Conservation (phyloP, 1,140 invertebrate genomes). For the Drosophila auraria region DNA sequence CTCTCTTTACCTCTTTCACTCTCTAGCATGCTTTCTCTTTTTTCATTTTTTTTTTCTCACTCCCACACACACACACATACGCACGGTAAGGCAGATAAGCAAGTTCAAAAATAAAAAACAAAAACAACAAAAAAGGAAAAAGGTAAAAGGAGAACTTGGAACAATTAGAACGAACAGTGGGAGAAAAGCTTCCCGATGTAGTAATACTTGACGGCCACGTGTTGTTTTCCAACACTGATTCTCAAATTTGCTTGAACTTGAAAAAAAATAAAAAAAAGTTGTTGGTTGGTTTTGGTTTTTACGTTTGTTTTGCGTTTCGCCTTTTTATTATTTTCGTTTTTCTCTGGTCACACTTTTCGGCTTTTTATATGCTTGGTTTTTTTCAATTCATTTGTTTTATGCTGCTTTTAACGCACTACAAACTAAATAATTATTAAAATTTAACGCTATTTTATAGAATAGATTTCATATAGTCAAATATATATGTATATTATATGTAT, state of each 20-base stretch:
- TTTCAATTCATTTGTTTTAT: conserved; percentile 40
- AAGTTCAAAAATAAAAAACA: conserved; percentile 44
- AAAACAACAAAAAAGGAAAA: conserved; percentile 43
- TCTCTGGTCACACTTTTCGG: conserved; percentile 48
- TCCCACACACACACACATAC: conserved; percentile 14
- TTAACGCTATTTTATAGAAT: conserved; percentile 74
- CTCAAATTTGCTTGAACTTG: conserved; percentile 54
- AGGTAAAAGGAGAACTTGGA: conserved; percentile 2
- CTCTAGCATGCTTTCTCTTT: neutral
- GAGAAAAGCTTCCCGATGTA: conserved; percentile 51
- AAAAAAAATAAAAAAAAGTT: conserved; percentile 78
- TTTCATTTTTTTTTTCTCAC: neutral
- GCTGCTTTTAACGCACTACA: conserved; percentile 71
- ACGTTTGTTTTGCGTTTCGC: conserved; percentile 67
- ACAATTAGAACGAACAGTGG: neutral
- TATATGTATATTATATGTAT: conserved; percentile 58
- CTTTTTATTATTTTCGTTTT: conserved; percentile 65
- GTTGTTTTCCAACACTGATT: conserved; percentile 38
- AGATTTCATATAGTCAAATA: conserved; percentile 62
- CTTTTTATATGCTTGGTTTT: conserved; percentile 28
- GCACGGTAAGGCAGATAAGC: conserved; percentile 38
- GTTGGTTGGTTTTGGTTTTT: conserved; percentile 50
- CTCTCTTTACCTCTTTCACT: conserved; percentile 8
- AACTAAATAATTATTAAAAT: conserved; percentile 81
- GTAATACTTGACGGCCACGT: conserved; percentile 10